Percentiles rank a stretch among this genome's conserved stretches.
Conservation (phyloP, 2,113 vertebrate species). For the Tauraco erythrolophus region DNA sequence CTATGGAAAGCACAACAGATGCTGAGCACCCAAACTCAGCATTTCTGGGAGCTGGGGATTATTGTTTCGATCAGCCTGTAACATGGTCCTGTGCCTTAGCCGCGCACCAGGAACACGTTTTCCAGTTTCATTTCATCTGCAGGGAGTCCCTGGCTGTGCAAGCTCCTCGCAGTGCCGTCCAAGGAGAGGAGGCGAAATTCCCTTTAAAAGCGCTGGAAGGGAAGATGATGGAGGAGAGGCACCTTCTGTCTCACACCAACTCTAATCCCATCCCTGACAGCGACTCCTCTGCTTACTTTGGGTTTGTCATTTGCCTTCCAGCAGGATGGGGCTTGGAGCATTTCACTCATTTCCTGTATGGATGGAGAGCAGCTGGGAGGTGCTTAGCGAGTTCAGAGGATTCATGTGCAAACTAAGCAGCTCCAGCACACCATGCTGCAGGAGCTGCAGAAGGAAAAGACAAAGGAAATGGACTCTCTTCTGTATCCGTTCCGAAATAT, state of each 20-base stretch:
- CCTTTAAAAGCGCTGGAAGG: not conserved
- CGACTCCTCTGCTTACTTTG: not conserved
- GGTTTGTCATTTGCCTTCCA: not conserved
- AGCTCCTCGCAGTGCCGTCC: not conserved
- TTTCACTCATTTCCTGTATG: rapidly evolving
- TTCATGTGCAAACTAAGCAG: not conserved
- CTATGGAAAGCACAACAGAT: not conserved
- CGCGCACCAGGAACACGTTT: not conserved
- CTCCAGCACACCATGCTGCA: not conserved
- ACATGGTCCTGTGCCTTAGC: not conserved
- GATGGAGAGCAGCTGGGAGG: not conserved
- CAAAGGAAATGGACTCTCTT: not conserved
- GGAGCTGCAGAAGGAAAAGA: not conserved
- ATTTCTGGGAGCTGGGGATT: not conserved
- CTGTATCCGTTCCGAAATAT: not conserved
- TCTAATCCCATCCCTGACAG: not conserved
- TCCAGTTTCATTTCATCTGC: not conserved
- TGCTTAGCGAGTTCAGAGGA: not conserved
- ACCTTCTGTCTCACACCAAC: not conserved
- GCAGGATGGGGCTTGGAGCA: not conserved
- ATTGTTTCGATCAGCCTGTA: not conserved
- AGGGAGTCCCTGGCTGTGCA: not conserved
- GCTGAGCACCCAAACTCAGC: not conserved
- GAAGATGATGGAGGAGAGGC: not conserved
- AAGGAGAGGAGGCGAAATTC: not conserved